Percentiles rank a stretch among this genome's conserved stretches.
Conservation (phyloP, 2,888 invertebrate species). For the Gymnosoma rotundatum region DNA sequence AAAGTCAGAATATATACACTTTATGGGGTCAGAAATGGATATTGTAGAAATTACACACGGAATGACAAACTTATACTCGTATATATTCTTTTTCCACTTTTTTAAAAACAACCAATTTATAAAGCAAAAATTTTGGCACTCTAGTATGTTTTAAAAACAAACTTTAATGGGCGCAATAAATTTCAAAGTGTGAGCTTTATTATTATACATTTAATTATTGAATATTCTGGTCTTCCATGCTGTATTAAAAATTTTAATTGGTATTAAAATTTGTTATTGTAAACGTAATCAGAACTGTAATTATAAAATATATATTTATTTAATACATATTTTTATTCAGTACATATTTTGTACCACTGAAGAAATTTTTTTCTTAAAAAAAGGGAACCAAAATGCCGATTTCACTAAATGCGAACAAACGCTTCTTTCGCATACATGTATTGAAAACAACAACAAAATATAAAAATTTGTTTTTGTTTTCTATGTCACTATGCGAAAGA, state of each 20-base stretch:
- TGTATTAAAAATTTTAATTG: background rate
- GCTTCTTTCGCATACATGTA: no score
- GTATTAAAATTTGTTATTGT: background rate
- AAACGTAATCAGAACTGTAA: background rate
- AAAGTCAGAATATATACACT: no score
- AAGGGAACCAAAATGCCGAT: background rate
- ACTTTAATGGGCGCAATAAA: background rate
- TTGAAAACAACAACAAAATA: no score
- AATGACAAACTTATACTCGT: no score
- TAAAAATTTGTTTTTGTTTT: no score
- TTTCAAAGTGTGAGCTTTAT: background rate
- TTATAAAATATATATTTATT: background rate
- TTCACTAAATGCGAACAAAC: no score
- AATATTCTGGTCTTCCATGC: background rate
- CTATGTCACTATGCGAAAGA: no score
- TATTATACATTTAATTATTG: background rate
- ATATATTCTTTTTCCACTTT: no score
- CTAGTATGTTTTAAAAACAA: background rate
- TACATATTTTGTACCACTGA: background rate
- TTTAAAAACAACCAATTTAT: no score
- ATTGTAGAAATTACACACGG: no score
- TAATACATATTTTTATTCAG: background rate
- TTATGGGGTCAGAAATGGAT: no score
- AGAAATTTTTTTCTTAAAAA: background rate
- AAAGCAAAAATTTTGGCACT: background rate